Conservation (phyloP, 2,888 invertebrate species). For the Aphidius colemani region DNA sequence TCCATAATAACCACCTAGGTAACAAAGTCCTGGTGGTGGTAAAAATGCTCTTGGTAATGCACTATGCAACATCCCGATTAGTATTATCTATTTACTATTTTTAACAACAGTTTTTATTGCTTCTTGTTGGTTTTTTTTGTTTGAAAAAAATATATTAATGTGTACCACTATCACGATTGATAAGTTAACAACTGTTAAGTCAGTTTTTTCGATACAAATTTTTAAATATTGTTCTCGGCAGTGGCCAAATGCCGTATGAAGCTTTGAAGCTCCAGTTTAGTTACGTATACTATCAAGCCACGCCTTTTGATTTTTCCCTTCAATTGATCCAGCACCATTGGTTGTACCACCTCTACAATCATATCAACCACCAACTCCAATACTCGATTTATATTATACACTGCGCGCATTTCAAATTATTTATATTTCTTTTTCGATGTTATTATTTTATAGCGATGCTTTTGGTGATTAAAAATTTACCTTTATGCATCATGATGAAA, state of each 20-base stretch:
- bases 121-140: not conserved
- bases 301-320: slow-evolving; percentile 43
- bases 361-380: too few relatives aligned
- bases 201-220: not conserved
- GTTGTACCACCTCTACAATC: slow-evolving; percentile 36
- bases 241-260: slow-evolving; percentile 56
- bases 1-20: slow-evolving; percentile 50
- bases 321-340: slow-evolving; percentile 33
- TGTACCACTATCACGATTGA: not conserved
- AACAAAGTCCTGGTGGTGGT: slow-evolving; percentile 46
- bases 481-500: too few relatives aligned
- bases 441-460: too few relatives aligned
- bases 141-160: slow-evolving; percentile 12
- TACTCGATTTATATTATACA: too few relatives aligned
- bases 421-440: too few relatives aligned
- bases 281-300: slow-evolving; percentile 47
- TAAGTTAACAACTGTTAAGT: not conserved
- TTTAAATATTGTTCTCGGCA: slow-evolving; percentile 41
- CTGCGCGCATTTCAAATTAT: too few relatives aligned
- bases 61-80: slow-evolving; percentile 51
- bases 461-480: too few relatives aligned
- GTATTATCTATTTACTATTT: slow-evolving; percentile 3
- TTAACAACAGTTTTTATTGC: slow-evolving; percentile 1
- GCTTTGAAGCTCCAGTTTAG: slow-evolving; percentile 33
- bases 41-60: slow-evolving; percentile 53